Conservation (phyloP, 35 echinoderm and acorn worm species). For the Ophiothrix spiculata region DNA sequence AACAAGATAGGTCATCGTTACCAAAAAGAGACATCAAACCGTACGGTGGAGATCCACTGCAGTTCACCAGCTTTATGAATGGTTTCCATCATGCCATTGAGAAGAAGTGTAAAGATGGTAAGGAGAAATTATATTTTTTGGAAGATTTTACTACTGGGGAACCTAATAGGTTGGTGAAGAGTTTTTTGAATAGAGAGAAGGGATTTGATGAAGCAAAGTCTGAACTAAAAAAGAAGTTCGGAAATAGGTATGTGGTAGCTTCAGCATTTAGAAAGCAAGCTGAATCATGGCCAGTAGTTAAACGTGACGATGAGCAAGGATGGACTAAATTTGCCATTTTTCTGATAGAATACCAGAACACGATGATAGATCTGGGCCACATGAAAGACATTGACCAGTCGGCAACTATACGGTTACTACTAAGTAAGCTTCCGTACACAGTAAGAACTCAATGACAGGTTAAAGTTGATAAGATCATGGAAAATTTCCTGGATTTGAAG, state of each 20-base stretch:
- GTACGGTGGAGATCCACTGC: not conserved
- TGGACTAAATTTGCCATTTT: constrained; percentile 16
- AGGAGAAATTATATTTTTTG: not conserved
- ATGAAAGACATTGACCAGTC: constrained; percentile 10
- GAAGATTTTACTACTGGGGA: not conserved
- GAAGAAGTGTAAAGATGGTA: not conserved
- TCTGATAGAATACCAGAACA: constrained; percentile 1
- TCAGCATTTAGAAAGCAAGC: not conserved
- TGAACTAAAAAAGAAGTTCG: not conserved
- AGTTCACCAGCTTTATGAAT: not conserved
- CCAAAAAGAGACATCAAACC: constrained; percentile 4
- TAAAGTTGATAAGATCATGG: not conserved
- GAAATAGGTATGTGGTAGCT: not conserved
- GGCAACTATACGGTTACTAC: not conserved
- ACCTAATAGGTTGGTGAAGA: constrained; percentile 5
- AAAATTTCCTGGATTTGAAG: constrained; percentile 13
- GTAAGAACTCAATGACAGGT: not conserved
- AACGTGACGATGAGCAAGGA: not conserved
- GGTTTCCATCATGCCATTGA: not conserved
- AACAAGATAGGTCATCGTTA: not conserved
- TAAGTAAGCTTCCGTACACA: not conserved
- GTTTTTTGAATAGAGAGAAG: not conserved
- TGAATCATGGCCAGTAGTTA: too few species aligned
- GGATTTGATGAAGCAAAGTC: not conserved
- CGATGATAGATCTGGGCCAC: constrained; percentile 1